Percentiles rank a stretch among this genome's conserved stretches.
phyloP scores from a whole-genome alignment of 2,113 vertebrate species.

The Chaetodon auriga region DNA sequence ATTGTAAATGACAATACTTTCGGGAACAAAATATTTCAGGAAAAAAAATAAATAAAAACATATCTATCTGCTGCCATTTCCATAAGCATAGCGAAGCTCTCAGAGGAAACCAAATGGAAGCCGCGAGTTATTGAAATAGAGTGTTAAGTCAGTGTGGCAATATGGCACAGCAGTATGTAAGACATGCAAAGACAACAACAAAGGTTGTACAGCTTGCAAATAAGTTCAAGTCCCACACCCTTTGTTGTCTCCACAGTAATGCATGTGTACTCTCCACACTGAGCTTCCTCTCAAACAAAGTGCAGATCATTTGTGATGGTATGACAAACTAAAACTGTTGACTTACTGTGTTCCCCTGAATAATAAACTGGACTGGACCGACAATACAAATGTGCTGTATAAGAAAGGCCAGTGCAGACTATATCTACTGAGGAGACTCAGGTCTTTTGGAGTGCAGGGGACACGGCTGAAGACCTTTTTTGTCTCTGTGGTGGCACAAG shows the following conservation, averaged over 20 bases:
- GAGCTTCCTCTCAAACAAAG: not conserved
- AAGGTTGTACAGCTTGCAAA: not conserved
- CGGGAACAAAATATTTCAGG: not conserved
- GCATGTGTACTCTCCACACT: not conserved
- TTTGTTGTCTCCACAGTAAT: not conserved
- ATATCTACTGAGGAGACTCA: too few relatives aligned
- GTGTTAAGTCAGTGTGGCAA: not conserved
- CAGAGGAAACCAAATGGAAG: constrained; percentile 48
- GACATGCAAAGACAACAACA: not conserved
- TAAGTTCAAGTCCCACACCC: not conserved
- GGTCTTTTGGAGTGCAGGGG: too few relatives aligned
- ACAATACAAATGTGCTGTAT: too few relatives aligned
- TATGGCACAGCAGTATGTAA: not conserved
- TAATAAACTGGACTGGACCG: too few relatives aligned
- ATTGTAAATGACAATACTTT: constrained; percentile 45
- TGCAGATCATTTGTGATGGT: too few relatives aligned
- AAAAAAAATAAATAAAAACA: not conserved
- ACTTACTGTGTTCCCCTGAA: too few relatives aligned
- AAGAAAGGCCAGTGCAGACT: too few relatives aligned
- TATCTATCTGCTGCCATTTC: constrained; percentile 23
- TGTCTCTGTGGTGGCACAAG: too few relatives aligned
- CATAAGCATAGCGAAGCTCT: constrained; percentile 9
- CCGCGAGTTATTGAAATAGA: constrained; percentile 29
- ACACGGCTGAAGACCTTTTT: too few relatives aligned
- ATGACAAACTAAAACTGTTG: too few relatives aligned